Base-by-base conservation (phyloP, 2,888 invertebrate species). In the Rhingia campestris region DNA sequence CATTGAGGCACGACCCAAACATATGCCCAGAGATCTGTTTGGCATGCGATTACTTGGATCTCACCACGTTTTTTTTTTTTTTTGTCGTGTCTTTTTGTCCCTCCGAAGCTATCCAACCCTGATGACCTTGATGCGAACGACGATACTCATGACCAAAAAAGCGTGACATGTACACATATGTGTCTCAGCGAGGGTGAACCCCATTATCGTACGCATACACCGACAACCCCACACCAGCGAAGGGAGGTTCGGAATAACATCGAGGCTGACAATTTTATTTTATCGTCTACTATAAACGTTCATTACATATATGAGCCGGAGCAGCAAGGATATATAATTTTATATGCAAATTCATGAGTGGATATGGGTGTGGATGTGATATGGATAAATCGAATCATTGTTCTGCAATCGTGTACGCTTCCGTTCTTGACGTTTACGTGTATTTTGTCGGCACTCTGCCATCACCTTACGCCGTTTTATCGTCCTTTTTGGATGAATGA, bases 241-340 rank as follows among this genome's bases (percentile, higher is more conserved):
- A 37, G 53, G 43, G 12, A 56, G 39, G 37, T 35, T 45, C 53
- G 43, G 56, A 47, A 76, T 56, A 54, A 32, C 49, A 67, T 76
- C 39, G 59, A 70, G 80, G 70, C 75, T 74, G 84, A 79, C 84
- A 75, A 79, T 84, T 84, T 84, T 80, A 84, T 84, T 84, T 84
- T 84, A 84, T 84, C 79, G 70, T 66, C 80, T 66, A 79, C 84
- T 74, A 80, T 84, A 80, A 84, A 84, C 75, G 64, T 84, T 80
- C 70, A 84, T 75, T 84, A 64, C 84, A 63, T 74, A 84, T 63
- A 70, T 63, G 66, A 63, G 75, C 43, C 64, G 41, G 39, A 22
- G 30, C 49, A 69, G 70, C 49, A 54, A 61, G 54, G 70, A 59
- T 70, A 79, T 70, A 61, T 70, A 70, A 64, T 70, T 84, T 59